Percentiles rank a stretch among this genome's conserved stretches.
Evolutionary conservation across 2,797 vertebrate genomes (phyloP).

Genomic region (Columba guinea): DNA sequence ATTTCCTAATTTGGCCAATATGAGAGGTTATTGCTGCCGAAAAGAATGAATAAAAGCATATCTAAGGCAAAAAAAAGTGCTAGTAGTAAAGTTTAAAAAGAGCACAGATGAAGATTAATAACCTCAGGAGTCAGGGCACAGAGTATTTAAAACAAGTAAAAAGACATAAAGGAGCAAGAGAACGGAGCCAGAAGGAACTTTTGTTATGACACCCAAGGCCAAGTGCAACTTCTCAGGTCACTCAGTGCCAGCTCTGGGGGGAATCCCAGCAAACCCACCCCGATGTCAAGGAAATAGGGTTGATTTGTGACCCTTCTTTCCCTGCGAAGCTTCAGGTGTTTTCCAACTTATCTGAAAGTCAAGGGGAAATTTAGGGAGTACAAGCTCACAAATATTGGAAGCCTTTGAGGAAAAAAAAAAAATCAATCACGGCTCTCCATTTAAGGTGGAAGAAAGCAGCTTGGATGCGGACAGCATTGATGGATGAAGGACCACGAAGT

Average conservation of each 20-base stretch:
- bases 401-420: neutral
- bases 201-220: neutral
- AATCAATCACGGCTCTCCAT: neutral
- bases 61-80: slow-evolving; percentile 63
- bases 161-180: neutral
- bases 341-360: neutral
- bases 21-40: slow-evolving; percentile 69
- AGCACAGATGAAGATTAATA: slow-evolving; percentile 69
- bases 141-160: slow-evolving; percentile 62
- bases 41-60: slow-evolving; percentile 72
- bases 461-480: neutral
- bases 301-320: neutral
- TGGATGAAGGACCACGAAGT: neutral
- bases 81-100: slow-evolving; percentile 74
- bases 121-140: slow-evolving; percentile 13
- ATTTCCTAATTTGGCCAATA: slow-evolving; percentile 72
- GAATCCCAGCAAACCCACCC: neutral
- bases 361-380: neutral
- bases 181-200: slow-evolving; percentile 31
- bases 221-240: slow-evolving; percentile 15
- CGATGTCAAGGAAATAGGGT: neutral
- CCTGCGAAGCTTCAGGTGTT: neutral
- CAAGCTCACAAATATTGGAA: neutral
- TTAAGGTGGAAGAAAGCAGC: neutral
- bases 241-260: neutral